Percentiles rank a stretch among this genome's conserved stretches.
Evolutionary conservation across 2,113 vertebrate genomes (phyloP).

Genomic region (Syngnathoides biaculeatus): DNA sequence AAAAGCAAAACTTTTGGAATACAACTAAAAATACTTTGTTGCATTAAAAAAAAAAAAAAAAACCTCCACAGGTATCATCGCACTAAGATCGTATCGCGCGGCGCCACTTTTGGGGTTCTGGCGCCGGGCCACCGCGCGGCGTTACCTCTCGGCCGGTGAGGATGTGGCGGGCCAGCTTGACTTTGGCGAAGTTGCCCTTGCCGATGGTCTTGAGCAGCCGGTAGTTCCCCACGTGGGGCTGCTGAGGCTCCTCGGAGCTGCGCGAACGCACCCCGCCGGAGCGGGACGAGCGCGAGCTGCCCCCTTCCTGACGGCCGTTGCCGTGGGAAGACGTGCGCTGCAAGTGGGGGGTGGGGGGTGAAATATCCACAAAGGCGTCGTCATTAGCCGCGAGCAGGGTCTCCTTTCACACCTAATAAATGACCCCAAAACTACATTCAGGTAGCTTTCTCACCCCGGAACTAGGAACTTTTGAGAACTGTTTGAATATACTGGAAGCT

Average conservation of each 20-base stretch:
- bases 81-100: too few species aligned
- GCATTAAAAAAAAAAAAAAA: too few species aligned
- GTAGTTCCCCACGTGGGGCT: constrained; percentile 94
- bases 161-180: constrained; percentile 94
- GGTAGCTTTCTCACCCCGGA: too few species aligned
- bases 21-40: too few species aligned
- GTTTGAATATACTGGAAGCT: too few species aligned
- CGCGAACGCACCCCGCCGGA: constrained; percentile 87
- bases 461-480: too few species aligned
- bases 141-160: constrained; percentile 96
- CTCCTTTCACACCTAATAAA: too few species aligned
- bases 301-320: constrained; percentile 84
- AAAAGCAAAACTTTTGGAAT: too few species aligned
- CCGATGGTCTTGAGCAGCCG: constrained; percentile 96
- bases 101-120: too few species aligned
- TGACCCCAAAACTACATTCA: too few species aligned
- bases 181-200: constrained; percentile 98
- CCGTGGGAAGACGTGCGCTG: constrained; percentile 87
- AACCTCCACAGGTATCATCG: too few species aligned
- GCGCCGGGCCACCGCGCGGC: not conserved
- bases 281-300: constrained; percentile 78
- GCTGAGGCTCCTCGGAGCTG: constrained; percentile 86
- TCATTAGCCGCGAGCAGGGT: not conserved
- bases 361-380: not conserved
- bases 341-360: constrained; percentile 12